Percentiles rank a stretch among this genome's conserved stretches.
These are phyloP conservation scores for Axis porcinus DNA, from an alignment of 2,113 vertebrate genomes.

Conservation along the genomic window DNA sequence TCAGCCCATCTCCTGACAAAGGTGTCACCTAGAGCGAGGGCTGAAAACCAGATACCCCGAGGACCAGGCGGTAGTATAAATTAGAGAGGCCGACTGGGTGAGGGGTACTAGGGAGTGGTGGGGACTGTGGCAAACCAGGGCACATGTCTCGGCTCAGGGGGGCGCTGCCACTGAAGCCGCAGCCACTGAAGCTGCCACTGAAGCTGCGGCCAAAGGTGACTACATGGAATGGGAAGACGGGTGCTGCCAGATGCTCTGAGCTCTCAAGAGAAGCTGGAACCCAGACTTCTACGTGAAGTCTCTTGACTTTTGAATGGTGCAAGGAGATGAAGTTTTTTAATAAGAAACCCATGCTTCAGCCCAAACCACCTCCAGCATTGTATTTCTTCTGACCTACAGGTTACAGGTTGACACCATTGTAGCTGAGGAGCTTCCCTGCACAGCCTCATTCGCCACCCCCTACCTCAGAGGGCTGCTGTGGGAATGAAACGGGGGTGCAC, in stretches of 20 bases:
- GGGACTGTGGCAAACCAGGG: background rate
- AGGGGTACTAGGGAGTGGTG: accelerated
- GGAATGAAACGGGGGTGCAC: accelerated
- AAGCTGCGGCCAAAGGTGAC: accelerated
- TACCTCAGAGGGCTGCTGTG: accelerated
- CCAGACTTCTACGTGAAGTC: background rate
- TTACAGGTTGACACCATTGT: accelerated
- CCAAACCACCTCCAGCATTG: background rate
- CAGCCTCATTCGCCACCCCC: background rate
- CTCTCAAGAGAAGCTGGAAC: background rate
- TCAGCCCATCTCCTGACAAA: background rate
- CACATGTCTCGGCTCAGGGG: accelerated
- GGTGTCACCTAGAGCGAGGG: background rate
- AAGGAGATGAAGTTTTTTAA: background rate
- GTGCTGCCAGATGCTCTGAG: accelerated
- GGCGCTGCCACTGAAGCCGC: accelerated
- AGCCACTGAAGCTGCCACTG: background rate
- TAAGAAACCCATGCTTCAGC: background rate
- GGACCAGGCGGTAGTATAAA: background rate
- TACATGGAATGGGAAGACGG: accelerated
- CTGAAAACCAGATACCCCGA: background rate
- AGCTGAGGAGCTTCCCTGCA: background rate
- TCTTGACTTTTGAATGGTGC: background rate
- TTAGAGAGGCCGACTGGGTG: accelerated
- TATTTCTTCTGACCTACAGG: accelerated